phyloP scores from a whole-genome alignment of 2,888 invertebrate genomes.

The Harpalus rubripes region DNA sequence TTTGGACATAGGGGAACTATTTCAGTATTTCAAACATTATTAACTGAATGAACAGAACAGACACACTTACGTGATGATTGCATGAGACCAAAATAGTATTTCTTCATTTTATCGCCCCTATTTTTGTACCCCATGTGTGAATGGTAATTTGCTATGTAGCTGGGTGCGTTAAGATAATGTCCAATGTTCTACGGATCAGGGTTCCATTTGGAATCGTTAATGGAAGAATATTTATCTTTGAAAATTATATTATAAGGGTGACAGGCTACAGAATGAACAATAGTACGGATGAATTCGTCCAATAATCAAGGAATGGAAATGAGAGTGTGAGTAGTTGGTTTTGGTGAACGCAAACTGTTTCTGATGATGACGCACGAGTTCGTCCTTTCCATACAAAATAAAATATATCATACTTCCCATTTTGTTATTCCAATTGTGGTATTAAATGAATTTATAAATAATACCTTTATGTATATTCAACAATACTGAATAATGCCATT shows the following conservation, averaged over 20 bases:
- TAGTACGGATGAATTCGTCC: too few relatives aligned
- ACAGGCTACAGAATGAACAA: not conserved
- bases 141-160: constrained; percentile 2
- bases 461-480: too few relatives aligned
- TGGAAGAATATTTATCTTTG: constrained; percentile 3
- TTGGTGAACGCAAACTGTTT: too few relatives aligned
- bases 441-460: too few relatives aligned
- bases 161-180: not conserved
- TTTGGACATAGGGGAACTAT: constrained; percentile 30
- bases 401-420: too few relatives aligned
- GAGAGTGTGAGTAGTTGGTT: too few relatives aligned
- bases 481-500: too few relatives aligned
- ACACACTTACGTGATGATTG: constrained; percentile 22
- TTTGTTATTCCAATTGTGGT: too few relatives aligned
- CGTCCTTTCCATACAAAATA: too few relatives aligned
- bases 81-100: constrained; percentile 22
- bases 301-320: too few relatives aligned
- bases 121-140: constrained; percentile 8
- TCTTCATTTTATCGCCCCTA: constrained; percentile 19
- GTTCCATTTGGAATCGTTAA: not conserved
- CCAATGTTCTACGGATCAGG: not conserved
- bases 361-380: too few relatives aligned
- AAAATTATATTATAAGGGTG: not conserved
- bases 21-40: constrained; percentile 48
- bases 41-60: constrained; percentile 36